phyloP scores from a whole-genome alignment of 2,113 vertebrate species.

The Coregonus clupeaformis region DNA sequence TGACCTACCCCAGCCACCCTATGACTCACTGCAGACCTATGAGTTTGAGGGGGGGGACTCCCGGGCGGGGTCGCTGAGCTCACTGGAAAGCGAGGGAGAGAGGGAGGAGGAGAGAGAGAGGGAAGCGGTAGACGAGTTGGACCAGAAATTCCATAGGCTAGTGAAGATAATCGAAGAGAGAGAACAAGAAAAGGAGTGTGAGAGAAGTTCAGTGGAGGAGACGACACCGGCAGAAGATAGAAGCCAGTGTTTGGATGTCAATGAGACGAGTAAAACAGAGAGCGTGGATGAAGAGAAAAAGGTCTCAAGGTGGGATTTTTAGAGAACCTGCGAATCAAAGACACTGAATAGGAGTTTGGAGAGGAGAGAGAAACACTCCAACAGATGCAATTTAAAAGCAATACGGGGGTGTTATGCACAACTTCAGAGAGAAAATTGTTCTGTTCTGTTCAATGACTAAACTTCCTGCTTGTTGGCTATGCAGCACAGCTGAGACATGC shows the following conservation, averaged over 20 bases:
- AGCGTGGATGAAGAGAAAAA: not conserved
- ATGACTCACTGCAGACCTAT: slow-evolving; percentile 88
- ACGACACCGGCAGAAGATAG: not conserved
- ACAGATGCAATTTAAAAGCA: slow-evolving; percentile 45
- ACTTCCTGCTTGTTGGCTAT: slow-evolving; percentile 30
- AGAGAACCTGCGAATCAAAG: slow-evolving; percentile 11
- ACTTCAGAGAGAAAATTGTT: slow-evolving; percentile 27
- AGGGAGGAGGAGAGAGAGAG: slow-evolving; percentile 40
- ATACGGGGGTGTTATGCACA: slow-evolving; percentile 20
- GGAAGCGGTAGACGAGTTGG: slow-evolving; percentile 67
- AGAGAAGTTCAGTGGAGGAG: not conserved
- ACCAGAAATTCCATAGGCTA: slow-evolving; percentile 82
- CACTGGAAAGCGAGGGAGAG: slow-evolving; percentile 76
- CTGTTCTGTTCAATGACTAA: slow-evolving; percentile 10
- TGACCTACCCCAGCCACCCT: slow-evolving; percentile 85
- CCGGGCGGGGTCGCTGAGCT: slow-evolving; percentile 83
- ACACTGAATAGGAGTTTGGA: slow-evolving; percentile 12
- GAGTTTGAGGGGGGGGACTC: slow-evolving; percentile 84
- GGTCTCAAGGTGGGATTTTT: slow-evolving; percentile 58
- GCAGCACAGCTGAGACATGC: slow-evolving; percentile 14
- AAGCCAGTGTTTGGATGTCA: slow-evolving; percentile 7
- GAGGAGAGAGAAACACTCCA: not conserved
- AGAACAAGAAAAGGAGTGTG: slow-evolving; percentile 57
- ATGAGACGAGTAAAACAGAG: slow-evolving; percentile 16
- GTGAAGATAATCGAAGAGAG: slow-evolving; percentile 81